Conservation (phyloP, 1,140 invertebrate genomes). For the Harpegnathos saltator region DNA sequence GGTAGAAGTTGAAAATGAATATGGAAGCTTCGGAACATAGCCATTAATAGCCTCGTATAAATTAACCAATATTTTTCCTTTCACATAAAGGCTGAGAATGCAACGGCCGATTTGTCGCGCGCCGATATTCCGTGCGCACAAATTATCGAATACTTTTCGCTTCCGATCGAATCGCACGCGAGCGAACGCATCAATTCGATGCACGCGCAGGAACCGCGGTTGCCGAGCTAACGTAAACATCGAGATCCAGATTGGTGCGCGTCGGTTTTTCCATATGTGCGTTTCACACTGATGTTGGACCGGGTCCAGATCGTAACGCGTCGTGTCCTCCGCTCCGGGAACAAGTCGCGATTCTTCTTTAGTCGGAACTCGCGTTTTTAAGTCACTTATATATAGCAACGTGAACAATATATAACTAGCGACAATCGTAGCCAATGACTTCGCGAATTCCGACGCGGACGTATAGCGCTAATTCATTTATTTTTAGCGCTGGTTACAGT, state of each 20-base stretch:
- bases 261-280: conserved; percentile 15
- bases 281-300: conserved; percentile 27
- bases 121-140: neutral
- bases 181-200: too few relatives aligned
- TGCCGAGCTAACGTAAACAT: conserved; percentile 5
- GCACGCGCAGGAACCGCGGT: conserved; percentile 5
- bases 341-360: conserved; percentile 25
- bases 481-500: conserved; percentile 18
- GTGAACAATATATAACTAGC: conserved; percentile 27
- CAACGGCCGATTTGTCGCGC: conserved; percentile 1
- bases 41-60: conserved; percentile 45
- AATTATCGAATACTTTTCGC: conserved; percentile 26
- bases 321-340: conserved; percentile 13
- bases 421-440: conserved; percentile 53
- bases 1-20: conserved; percentile 53
- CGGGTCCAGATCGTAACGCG: conserved; percentile 35
- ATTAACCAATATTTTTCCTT: conserved; percentile 44
- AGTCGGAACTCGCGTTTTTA: conserved; percentile 36
- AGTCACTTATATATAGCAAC: conserved; percentile 12
- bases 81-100: conserved; percentile 15
- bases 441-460: conserved; percentile 13
- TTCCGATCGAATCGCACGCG: neutral
- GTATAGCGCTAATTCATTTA: conserved; percentile 6
- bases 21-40: conserved; percentile 27
- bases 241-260: conserved; percentile 24